Evolutionary conservation across 1,140 invertebrate species (phyloP), one percentile per base, ranked within the genome.

Genomic region (Venustaconcha ellipsiformis): DNA sequence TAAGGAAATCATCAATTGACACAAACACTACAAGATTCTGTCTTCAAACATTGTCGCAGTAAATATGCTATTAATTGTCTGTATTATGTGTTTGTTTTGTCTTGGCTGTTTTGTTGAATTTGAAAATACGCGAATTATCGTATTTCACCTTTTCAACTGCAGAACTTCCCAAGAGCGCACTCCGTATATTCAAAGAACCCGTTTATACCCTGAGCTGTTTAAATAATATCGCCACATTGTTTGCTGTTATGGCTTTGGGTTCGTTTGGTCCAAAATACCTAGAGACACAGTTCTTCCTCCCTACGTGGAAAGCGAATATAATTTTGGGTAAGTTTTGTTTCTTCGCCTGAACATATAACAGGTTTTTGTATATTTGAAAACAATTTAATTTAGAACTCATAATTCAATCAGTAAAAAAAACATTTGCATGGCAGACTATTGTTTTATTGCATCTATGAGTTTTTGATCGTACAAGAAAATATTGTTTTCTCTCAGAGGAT

Each of bases 251-350:
- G 72, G 96, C 96, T 8, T 92, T 97, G 14, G 97, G 97, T 89
- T 96, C 96, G 62, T 98, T 97, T 90, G 91, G 97, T 82, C 96
- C 96, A 67, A 98, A 98, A 89, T 98, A 97, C 89, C 90, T 98
- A 79, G 96, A 97, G 91, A 95, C 94, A 66, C 96, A 97, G 92
- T 98, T 97, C 91, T 92, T 95, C 76, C 90, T 97, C 83, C 93
- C 96, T 18, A 95, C 96, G 65, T 94, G 95, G 88, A 93, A 95
- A 84, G 96, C 96, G 58, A 97, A 96, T 86, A 94, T 97, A 92
- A 94, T 97, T 83, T 94, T 96, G 90, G 96, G 95, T 94, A 67
- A 67, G 65, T 26, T 20, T 12, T 26, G 8, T 63, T n/a, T 26
- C 26, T 63, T 26, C 26, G 8, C 8, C 26, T 63, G 26, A n/a